phyloP scores from a whole-genome alignment of 2,797 vertebrate genomes.

The Paramormyrops hopkinsi region DNA sequence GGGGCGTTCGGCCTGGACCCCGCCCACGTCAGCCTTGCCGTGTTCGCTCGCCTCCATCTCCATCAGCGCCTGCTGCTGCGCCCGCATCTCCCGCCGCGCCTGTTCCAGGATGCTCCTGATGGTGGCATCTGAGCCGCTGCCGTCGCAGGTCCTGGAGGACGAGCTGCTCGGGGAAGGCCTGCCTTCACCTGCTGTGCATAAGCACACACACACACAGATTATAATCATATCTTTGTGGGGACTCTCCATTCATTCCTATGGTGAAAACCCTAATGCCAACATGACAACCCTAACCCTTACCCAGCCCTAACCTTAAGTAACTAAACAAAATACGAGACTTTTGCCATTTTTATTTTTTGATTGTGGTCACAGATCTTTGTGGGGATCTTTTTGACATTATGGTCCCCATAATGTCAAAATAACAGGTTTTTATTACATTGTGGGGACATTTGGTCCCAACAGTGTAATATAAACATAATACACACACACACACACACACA shows the following conservation, averaged over 20 bases:
- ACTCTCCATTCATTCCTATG: neutral
- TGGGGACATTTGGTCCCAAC: too few relatives aligned
- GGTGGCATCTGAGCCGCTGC: conserved; percentile 72
- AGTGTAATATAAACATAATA: too few relatives aligned
- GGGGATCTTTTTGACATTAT: too few relatives aligned
- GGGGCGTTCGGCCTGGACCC: conserved; percentile 52
- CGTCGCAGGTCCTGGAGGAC: conserved; percentile 53
- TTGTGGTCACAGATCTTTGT: neutral
- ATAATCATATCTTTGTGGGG: neutral
- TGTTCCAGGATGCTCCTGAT: conserved; percentile 94
- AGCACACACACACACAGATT: neutral
- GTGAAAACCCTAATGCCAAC: neutral
- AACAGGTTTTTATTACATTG: too few relatives aligned
- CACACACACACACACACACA: neutral
- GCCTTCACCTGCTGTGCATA: conserved; percentile 64
- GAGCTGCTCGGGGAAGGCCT: conserved; percentile 58
- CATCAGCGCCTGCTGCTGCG: conserved; percentile 83
- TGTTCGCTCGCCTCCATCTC: conserved; percentile 77
- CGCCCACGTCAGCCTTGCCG: conserved; percentile 50
- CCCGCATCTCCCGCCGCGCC: conserved; percentile 80
- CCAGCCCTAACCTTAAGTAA: too few relatives aligned
- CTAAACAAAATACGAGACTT: too few relatives aligned
- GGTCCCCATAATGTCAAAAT: too few relatives aligned
- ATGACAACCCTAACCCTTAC: neutral
- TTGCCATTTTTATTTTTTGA: neutral